A percentile compares a stretch with the other conserved stretches of the same genome.
phyloP scores from a whole-genome alignment of 2,113 vertebrate species.

The Myiozetetes cayanensis region DNA sequence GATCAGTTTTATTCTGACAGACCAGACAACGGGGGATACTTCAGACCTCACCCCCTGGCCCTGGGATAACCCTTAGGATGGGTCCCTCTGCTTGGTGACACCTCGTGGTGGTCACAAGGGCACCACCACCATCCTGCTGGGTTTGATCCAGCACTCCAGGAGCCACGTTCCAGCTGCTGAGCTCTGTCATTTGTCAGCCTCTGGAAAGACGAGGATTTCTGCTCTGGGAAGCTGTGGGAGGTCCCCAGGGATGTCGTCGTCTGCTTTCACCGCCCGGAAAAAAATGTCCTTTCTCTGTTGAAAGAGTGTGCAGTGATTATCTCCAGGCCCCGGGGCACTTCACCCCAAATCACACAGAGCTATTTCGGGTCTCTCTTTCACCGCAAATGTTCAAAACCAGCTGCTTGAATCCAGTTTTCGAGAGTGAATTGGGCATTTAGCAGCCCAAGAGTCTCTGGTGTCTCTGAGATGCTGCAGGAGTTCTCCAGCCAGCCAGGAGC shows the following conservation, averaged over 20 bases:
- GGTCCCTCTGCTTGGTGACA: not conserved
- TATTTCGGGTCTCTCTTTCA: slow-evolving; percentile 45
- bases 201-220: slow-evolving; percentile 44
- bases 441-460: not conserved
- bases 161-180: not conserved
- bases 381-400: slow-evolving; percentile 29
- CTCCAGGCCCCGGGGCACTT: slow-evolving; percentile 49
- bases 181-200: slow-evolving; percentile 3
- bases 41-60: not conserved
- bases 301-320: slow-evolving; percentile 32
- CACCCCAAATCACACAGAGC: slow-evolving; percentile 61
- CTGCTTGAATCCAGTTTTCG: slow-evolving; percentile 14
- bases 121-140: fast-evolving
- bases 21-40: not conserved
- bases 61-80: not conserved
- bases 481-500: not conserved
- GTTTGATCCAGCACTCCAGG: not conserved
- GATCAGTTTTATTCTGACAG: not conserved
- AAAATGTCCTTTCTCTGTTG: slow-evolving; percentile 53
- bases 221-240: slow-evolving; percentile 29
- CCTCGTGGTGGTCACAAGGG: fast-evolving
- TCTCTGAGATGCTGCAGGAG: not conserved
- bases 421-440: slow-evolving; percentile 7
- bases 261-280: slow-evolving; percentile 37
- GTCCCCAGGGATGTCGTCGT: slow-evolving; percentile 20